Conservation (phyloP, 1,140 invertebrate genomes). For the Hermatobates lingyangjiaoensis region DNA sequence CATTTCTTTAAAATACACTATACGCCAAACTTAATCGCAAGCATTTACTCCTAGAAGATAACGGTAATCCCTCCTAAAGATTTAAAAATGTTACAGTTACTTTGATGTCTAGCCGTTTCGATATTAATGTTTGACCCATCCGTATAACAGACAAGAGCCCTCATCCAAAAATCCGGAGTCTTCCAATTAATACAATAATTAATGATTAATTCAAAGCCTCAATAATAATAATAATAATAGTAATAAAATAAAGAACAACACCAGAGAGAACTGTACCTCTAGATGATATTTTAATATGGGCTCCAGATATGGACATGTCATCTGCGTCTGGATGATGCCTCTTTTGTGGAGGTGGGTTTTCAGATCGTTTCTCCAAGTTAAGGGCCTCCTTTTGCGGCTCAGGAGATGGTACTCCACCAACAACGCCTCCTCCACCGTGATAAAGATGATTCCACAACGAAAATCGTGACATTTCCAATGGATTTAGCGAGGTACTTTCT, state of each 20-base stretch:
- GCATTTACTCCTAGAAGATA: no score
- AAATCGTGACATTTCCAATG: slow-evolving; percentile 50
- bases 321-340: slow-evolving; percentile 30
- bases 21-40: no score
- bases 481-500: slow-evolving; percentile 31
- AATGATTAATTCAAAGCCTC: no score
- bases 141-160: no score
- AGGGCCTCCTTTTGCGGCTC: slow-evolving; percentile 39
- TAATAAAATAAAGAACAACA: not conserved
- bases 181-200: no score
- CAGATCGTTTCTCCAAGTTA: slow-evolving; percentile 28
- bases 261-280: slow-evolving; percentile 41
- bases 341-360: slow-evolving; percentile 29
- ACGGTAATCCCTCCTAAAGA: no score
- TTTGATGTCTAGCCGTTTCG: no score
- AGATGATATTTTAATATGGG: slow-evolving; percentile 77
- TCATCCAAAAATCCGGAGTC: no score
- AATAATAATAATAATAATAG: not conserved
- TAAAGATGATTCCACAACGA: slow-evolving; percentile 69
- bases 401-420: slow-evolving; percentile 20
- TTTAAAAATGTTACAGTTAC: no score
- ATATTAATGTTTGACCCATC: no score
- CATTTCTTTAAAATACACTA: no score
- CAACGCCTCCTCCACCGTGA: slow-evolving; percentile 21
- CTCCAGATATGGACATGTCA: slow-evolving; percentile 28